Conservation (phyloP, 2,888 invertebrate genomes). For the Sinodicranocentrus sp. region DNA sequence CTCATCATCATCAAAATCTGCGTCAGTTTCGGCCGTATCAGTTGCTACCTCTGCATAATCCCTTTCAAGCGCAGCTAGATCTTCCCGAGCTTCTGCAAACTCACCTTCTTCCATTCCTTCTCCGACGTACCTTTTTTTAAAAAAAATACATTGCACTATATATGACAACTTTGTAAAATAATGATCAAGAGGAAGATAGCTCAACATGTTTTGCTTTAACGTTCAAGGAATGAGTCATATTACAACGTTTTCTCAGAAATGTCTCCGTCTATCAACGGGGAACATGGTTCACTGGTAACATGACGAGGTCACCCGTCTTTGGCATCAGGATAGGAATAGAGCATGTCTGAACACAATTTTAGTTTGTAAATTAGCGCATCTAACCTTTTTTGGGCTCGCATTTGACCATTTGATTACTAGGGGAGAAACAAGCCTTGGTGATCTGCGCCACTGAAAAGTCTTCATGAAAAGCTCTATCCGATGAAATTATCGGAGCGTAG, state of each 20-base stretch:
- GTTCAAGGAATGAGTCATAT: not conserved
- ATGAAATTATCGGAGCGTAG: constrained; percentile 78
- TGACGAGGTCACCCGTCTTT: too few species aligned
- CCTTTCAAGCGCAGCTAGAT: constrained; percentile 70
- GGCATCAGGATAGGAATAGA: too few species aligned
- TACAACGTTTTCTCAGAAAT: too few species aligned
- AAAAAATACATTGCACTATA: too few species aligned
- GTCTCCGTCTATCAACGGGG: too few species aligned
- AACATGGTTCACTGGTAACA: too few species aligned
- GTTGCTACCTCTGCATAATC: constrained; percentile 73
- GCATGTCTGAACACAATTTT: too few species aligned
- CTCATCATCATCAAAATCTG: too few species aligned
- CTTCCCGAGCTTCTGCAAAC: constrained; percentile 72
- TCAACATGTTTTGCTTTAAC: not conserved
- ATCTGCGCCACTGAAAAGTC: constrained; percentile 84
- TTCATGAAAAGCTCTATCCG: constrained; percentile 93
- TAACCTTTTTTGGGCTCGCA: constrained; percentile 72
- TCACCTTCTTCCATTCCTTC: constrained; percentile 81
- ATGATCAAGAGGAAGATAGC: not conserved
- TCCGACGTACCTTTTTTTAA: constrained; percentile 77
- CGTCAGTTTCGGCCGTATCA: too few species aligned
- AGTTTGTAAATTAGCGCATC: constrained; percentile 80
- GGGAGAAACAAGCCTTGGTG: constrained; percentile 97
- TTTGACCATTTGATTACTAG: constrained; percentile 91
- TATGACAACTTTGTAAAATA: too few species aligned